Evolutionary conservation across 2,797 vertebrate genomes (phyloP), one percentile per base, ranked within the genome.

Genomic region (Odontamblyopus rebecca): DNA sequence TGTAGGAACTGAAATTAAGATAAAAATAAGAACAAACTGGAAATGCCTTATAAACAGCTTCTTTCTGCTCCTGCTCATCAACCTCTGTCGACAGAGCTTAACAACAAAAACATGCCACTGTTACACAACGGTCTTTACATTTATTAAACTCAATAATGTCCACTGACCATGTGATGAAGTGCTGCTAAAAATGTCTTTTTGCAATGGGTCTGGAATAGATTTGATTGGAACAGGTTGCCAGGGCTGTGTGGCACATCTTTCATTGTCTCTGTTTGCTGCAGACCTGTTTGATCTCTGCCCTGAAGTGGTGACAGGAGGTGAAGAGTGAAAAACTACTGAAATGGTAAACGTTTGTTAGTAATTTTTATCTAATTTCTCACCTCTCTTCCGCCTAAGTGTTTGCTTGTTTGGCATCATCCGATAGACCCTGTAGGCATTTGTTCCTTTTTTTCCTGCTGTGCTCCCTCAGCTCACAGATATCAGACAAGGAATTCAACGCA

Each of bases 371-470:
- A 8, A 0, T 2, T 2, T 59, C 41, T 73, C 27, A 91, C 91
- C 87, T 87, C 81, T 90, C 66, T 72, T 85, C n/a, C 89, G 78
- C n/a, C 72, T 82, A 60, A 76, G 82, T 26, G 80, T 72, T 50
- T 90, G 88, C 2, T 77, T 80, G 69, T 77, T 83, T 18, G 94
- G 94, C 51, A 94, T 86, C 82, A 95, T 91, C 79, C 86, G 89
- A 81, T 95, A 95, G 41, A 95, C 94, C 65, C 93, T 86, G 85
- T 83, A 93, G 15, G 94, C 94, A 0, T 94, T 91, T 77, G 82
- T 92, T 67, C 94, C 94, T 82, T 92, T 93, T 84, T 94, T 95
- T n/a, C 68, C 84, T 93, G 86, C 94, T 94, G 81, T 90, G 89
- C 73, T 95, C 94, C 18, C 67, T 85, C 70, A 95, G 84, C 80